Percentiles rank a stretch among this genome's conserved stretches.
Evolutionary conservation across 2,113 vertebrate genomes (phyloP).

Genomic region (Prunella himalayana): DNA sequence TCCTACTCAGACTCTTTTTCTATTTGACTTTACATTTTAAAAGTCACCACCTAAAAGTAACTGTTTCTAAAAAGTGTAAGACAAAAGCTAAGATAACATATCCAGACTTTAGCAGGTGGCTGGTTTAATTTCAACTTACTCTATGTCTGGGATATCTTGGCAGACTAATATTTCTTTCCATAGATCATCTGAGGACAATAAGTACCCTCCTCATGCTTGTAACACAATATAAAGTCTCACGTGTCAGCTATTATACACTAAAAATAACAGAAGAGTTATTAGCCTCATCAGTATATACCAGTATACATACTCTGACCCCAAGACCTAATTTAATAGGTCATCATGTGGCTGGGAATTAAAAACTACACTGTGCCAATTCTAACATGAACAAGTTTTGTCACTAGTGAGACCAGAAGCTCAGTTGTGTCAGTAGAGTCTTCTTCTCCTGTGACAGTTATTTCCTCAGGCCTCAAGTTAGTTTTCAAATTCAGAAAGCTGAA

Average conservation of each 20-base stretch:
- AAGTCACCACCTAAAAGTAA: not conserved
- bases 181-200: not conserved
- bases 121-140: not conserved
- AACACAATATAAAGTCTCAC: conserved; percentile 9
- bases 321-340: not conserved
- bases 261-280: not conserved
- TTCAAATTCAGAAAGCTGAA: not conserved
- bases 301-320: not conserved
- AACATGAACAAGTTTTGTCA: not conserved
- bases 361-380: not conserved
- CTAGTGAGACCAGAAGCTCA: not conserved
- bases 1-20: not conserved
- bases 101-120: not conserved
- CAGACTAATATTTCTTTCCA: not conserved
- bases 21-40: not conserved
- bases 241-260: conserved; percentile 5
- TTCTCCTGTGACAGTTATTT: not conserved
- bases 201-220: not conserved
- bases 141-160: not conserved
- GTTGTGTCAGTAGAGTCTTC: not conserved
- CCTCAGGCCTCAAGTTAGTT: not conserved
- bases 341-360: not conserved
- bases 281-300: not conserved
- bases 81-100: not conserved
- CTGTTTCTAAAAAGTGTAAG: not conserved